Evolutionary conservation across 2,888 invertebrate genomes (phyloP), one percentile per base, ranked within the genome.

Genomic region (Chrysolina haemoptera): DNA sequence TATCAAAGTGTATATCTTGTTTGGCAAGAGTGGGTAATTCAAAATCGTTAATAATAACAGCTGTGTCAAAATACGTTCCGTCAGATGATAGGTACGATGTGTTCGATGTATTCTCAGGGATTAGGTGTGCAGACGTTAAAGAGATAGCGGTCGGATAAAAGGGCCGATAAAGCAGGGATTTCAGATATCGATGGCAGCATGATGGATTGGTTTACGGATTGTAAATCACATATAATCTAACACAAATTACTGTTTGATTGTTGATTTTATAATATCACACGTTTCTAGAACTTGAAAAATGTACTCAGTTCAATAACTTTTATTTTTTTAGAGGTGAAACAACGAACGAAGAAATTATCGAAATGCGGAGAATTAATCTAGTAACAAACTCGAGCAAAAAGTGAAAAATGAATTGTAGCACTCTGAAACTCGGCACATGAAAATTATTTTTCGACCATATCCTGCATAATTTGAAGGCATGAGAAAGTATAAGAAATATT

Each of bases 211-310:
- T 83, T 83, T 86, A 87, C 87, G 87, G 88, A 88, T 88, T 88
- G 88, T 88, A 88, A 88, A 88, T 88, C 88, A 88, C 87, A 86
- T 86, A 86, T 86, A 87, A 87, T 87, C 87, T 87, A 86, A 86
- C 85, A 84, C 82, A 84, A 83, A 83, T 83, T 84, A 85, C 84
- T 84, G 83, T 85, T 83, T 82, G 82, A 83, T 82, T 85, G 83
- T 83, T 82, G 83, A 81, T 83, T 80, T 82, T 80, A 70, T 62
- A 62, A 75, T 77, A 78, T 79, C 75, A 78, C 77, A 79, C 73
- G 72, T 70, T 75, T 70, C 65, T 69, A 65, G 69, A 71, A 71
- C 68, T 62, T 59, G 59, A 35, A 35, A 59, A 59, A 27, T 59
- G n/a, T 27, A 62, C 27, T 71, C 71, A 41, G 55, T 63, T 69